Evolutionary conservation across 2,797 vertebrate species (phyloP).

Genomic region (Tadarida brasiliensis): DNA sequence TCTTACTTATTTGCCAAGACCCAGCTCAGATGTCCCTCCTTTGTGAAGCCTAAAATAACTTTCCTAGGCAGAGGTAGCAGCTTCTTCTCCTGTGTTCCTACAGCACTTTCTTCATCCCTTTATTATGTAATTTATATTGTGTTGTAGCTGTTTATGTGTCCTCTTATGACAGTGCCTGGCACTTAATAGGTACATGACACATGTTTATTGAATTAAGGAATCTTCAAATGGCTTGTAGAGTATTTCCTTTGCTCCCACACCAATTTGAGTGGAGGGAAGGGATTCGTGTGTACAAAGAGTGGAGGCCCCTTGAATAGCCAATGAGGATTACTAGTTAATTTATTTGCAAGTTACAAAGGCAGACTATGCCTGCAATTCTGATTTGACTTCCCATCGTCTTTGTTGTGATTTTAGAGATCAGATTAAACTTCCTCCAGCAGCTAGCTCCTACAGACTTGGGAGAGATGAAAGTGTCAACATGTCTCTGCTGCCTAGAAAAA

Average conservation of each 20-base stretch:
- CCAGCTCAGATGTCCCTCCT: neutral
- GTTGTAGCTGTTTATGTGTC: constrained; percentile 23
- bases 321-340: constrained; percentile 18
- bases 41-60: neutral
- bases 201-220: constrained; percentile 58
- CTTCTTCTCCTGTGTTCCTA: neutral
- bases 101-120: constrained; percentile 29
- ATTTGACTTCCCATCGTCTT: constrained; percentile 64
- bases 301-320: neutral
- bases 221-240: neutral
- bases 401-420: constrained; percentile 75
- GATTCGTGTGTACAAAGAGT: neutral
- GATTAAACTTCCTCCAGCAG: constrained; percentile 69
- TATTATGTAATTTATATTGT: neutral
- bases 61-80: neutral
- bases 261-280: constrained; percentile 21
- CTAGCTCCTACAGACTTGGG: constrained; percentile 63
- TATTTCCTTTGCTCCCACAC: neutral
- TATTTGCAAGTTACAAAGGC: constrained; percentile 57
- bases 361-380: constrained; percentile 52
- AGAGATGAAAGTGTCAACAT: constrained; percentile 75
- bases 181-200: neutral
- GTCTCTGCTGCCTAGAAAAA: constrained; percentile 74
- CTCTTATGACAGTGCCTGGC: constrained; percentile 42
- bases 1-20: constrained; percentile 42